Evolutionary conservation across 2,113 vertebrate species (phyloP).

Genomic region (Anas platyrhynchos): DNA sequence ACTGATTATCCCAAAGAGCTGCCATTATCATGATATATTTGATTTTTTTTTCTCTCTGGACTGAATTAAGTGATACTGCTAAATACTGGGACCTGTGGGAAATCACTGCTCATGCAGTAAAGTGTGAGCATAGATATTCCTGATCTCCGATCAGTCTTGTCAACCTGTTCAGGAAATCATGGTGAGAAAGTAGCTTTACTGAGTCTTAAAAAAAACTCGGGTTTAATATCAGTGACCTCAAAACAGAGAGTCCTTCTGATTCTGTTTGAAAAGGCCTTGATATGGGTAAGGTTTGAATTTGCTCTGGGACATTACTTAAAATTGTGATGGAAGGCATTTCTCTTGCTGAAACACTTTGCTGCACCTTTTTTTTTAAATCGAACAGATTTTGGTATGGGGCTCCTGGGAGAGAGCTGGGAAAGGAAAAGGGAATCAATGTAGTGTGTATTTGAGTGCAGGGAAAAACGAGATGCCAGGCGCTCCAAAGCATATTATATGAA

Average conservation of each 20-base stretch:
- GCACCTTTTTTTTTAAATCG: neutral
- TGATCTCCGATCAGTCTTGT: neutral
- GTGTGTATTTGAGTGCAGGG: neutral
- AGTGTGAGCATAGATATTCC: neutral
- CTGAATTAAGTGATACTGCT: neutral
- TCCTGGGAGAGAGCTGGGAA: slow-evolving; percentile 44
- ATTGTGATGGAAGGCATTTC: neutral
- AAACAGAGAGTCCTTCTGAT: neutral
- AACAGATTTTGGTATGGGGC: neutral
- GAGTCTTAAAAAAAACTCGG: neutral
- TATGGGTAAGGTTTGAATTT: neutral
- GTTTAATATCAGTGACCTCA: neutral
- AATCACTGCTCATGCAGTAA: neutral
- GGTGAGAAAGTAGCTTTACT: slow-evolving; percentile 14
- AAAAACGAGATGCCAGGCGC: neutral
- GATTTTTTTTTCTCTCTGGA: neutral
- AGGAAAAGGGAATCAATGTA: neutral
- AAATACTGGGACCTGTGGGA: fast-evolving
- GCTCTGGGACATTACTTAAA: neutral
- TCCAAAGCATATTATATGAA: neutral
- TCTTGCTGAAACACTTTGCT: neutral
- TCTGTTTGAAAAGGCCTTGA: neutral
- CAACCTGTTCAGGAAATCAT: neutral
- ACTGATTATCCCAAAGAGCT: neutral
- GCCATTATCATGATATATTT: neutral